phyloP scores from a whole-genome alignment of 2,113 vertebrate genomes.

The Amblyornis subalaris region DNA sequence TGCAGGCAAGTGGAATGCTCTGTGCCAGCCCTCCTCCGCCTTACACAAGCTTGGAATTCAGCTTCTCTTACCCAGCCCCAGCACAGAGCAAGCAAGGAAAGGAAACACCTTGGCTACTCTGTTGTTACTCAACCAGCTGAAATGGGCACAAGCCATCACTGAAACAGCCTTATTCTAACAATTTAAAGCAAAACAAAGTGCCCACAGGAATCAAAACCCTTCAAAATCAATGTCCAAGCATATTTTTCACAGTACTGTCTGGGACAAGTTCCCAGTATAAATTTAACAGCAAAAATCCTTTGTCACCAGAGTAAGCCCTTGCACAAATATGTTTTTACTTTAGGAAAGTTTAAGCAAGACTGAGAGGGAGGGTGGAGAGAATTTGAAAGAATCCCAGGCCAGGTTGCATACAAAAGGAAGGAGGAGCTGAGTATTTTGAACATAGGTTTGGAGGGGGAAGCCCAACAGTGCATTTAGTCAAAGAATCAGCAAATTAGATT shows the following conservation, averaged over 20 bases:
- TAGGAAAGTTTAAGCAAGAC: neutral
- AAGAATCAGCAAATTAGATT: neutral
- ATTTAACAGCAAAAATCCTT: slow-evolving; percentile 13
- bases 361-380: neutral
- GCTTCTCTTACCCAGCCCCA: neutral
- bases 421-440: neutral
- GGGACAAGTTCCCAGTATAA: slow-evolving; percentile 7
- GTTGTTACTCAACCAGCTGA: neutral
- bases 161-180: neutral
- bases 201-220: neutral
- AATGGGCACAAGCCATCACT: neutral
- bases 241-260: neutral
- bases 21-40: neutral
- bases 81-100: neutral
- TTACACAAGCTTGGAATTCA: neutral
- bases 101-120: neutral
- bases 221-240: neutral
- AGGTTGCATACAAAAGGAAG: neutral
- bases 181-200: neutral
- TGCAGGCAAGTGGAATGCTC: neutral
- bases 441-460: neutral
- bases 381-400: neutral
- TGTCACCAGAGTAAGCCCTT: neutral
- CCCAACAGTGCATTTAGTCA: neutral
- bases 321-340: neutral